These are phyloP conservation scores for Mungos mungo DNA, from an alignment of 2,113 vertebrate genomes.

Conservation along the genomic window DNA sequence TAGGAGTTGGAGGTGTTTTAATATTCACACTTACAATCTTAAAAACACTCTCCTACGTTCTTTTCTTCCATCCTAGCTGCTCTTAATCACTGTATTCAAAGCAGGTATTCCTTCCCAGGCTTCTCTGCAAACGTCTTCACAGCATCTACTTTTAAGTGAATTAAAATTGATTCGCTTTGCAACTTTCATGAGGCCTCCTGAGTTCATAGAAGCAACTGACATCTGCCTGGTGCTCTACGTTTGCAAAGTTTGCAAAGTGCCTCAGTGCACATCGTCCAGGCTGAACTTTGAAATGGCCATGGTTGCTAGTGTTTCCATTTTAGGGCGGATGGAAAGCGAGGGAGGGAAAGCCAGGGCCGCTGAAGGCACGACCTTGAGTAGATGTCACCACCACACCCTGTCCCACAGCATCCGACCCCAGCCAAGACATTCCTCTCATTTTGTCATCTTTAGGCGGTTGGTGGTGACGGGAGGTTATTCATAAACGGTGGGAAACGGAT, in stretches of 20 bases:
- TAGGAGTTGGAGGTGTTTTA: conserved; percentile 27
- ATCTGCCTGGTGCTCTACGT: background rate
- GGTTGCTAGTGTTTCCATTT: background rate
- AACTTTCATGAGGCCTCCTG: background rate
- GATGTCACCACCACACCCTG: background rate
- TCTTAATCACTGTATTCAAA: background rate
- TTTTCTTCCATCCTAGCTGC: background rate
- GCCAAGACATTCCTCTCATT: background rate
- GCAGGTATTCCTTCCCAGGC: background rate
- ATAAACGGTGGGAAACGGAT: background rate
- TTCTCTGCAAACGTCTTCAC: background rate
- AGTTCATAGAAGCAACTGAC: background rate
- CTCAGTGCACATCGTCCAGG: background rate
- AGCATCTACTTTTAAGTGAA: conserved; percentile 16
- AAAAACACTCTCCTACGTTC: background rate
- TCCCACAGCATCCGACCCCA: background rate
- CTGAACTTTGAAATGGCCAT: background rate
- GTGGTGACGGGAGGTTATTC: background rate
- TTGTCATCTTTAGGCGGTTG: background rate
- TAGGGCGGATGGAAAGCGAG: too few relatives aligned
- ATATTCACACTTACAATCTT: background rate
- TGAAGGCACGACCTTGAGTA: background rate
- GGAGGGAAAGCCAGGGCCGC: background rate
- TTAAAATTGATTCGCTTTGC: conserved; percentile 48
- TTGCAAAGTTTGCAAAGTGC: background rate